Evolutionary conservation across 2,113 vertebrate genomes (phyloP), one percentile per base, ranked within the genome.

Genomic region (Sphaerodactylus townsendi): DNA sequence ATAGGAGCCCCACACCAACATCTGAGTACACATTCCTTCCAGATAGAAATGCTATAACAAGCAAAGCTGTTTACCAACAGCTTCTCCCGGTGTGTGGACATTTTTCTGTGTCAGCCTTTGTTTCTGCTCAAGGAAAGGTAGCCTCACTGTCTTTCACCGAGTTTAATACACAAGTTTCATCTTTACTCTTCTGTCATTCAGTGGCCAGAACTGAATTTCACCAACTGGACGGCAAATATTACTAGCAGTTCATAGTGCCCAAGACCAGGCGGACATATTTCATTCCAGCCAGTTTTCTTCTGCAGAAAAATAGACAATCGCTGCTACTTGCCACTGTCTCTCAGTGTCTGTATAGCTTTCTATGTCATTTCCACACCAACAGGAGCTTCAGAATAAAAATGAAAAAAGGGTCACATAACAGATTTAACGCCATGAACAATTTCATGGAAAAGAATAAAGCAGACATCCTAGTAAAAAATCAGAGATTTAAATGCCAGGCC

Each of bases 341-440:
- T 83, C 59, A n/a, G 53, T 2, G 6, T 13, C 21, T 64, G 30
- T 86, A 64, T 79, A 78, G 85, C 59, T 79, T 82, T 33, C 15
- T 48, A 56, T 7, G 35, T 21, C 14, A 1, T 53, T 87, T 56
- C 64, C 33, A 28, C 56, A 64, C 25, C 93, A 65, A 69, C n/a
- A 46, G 78, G 62, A 85, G 84, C 94, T 94, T 83, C 79, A 64
- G 89, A 90, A 90, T 70, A 21, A 93, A 89, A 91, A 41, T 0
- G 23, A 56, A 71, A 50, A 39, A 77, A 82, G 0, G 41, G 41
- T 0, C 70, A 86, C 10, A 0, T 71, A 72, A 50, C 3, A 66
- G 19, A 8, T 41, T 85, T 88, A 69, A 7, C 10, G 56, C 1
- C 0, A 0, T 35, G 78, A 83, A 19, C 39, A 72, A 33, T 25